Base-by-base conservation (phyloP, 2,797 vertebrate species). In the Perodicticus potto region DNA sequence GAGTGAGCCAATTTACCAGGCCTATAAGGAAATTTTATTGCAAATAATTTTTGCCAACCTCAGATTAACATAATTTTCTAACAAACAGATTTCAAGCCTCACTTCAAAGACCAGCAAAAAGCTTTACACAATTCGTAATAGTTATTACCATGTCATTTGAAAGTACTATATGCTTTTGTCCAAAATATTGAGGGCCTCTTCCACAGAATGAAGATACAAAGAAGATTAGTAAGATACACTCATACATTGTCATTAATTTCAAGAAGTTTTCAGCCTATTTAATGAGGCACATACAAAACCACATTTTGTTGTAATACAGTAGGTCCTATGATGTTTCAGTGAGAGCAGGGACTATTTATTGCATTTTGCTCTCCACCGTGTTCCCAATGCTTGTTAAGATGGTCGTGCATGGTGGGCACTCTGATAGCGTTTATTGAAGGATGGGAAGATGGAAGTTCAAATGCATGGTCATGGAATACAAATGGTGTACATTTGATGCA, bases 41-140 rank as follows among this genome's bases (percentile, higher is more conserved):
- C 84, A 84, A 84, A 80, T 77, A 61, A 78, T 32, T 69, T 89
- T 65, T 92, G 53, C 25, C n/a, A 83, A 27, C 13, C 19, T 93
- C n/a, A 85, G 55, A 86, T 87, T 84, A 67, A 84, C 80, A 88
- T 32, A 63, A 77, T 78, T 82, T 91, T 86, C 49, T 89, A 17
- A 65, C 69, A 92, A 19, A 81, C 3, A 13, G 55, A 81, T 22
- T 55, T 72, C 5, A 73, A 55, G 59, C 12, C 4, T 77, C 45
- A 77, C 7, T 5, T 93, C 55, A 76, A 87, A 84, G 45, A 61
- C 13, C 29, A 88, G 32, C 69, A 34, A 53, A 74, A 72, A 59
- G 32, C 81, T 61, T 57, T 19, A 74, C 27, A 32, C 73, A 78
- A 89, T 77, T 59, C 76, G 3, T 20, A 67, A 32, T 27, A 49